A percentile compares a stretch with the other conserved stretches of the same genome.
These are phyloP conservation scores for Alouatta palliata DNA, from an alignment of 2,113 vertebrate genomes.

Conservation along the genomic window DNA sequence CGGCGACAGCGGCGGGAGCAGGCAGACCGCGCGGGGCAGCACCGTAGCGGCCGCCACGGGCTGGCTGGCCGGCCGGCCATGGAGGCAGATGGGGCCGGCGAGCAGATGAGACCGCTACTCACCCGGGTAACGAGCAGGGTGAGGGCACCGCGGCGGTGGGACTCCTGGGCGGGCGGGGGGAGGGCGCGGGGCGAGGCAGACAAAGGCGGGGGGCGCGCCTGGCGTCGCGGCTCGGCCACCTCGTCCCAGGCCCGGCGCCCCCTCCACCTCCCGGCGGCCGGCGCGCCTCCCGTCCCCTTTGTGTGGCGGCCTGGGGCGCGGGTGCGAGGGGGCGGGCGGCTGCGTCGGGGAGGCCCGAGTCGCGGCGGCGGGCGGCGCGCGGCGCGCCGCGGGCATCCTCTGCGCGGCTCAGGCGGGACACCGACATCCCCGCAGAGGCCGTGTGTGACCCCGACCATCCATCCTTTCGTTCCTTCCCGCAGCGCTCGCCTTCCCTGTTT, in stretches of 20 bases:
- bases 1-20: background rate
- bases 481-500: background rate
- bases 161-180: constrained; percentile 56
- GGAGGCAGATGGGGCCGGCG: constrained; percentile 85
- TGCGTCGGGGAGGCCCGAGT: constrained; percentile 12
- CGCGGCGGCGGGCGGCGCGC: background rate
- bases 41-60: constrained; percentile 24
- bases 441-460: background rate
- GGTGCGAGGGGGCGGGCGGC: constrained; percentile 15
- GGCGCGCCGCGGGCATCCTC: background rate
- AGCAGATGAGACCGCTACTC: constrained; percentile 88
- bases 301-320: constrained; percentile 58
- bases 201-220: constrained; percentile 57
- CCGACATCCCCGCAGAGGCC: background rate
- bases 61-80: constrained; percentile 72
- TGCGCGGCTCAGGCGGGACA: background rate
- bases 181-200: background rate
- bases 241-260: background rate
- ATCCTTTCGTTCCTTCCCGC: background rate
- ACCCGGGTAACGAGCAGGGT: constrained; percentile 83
- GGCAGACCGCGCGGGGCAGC: constrained; percentile 3
- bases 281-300: constrained; percentile 59
- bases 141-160: constrained; percentile 49
- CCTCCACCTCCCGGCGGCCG: background rate
- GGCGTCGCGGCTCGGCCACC: background rate